These are phyloP conservation scores for Vannuccia rotundouncinata DNA, from an alignment of 2,888 invertebrate genomes.

Conservation along the genomic window DNA sequence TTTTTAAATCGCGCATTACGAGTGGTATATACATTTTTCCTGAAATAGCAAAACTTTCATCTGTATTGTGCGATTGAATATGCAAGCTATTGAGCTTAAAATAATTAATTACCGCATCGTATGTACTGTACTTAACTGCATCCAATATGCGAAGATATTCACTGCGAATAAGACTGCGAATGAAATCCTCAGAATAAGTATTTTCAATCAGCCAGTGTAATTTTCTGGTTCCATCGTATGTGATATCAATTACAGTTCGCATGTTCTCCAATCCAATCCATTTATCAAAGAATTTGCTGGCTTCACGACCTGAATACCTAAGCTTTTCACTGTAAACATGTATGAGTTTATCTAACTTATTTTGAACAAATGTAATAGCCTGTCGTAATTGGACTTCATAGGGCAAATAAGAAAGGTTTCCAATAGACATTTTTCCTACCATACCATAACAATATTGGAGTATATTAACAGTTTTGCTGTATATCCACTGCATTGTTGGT, in stretches of 20 bases:
- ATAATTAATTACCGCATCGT: constrained; percentile 8
- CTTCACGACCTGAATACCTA: neutral
- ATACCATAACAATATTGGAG: neutral
- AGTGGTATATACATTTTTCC: constrained; percentile 9
- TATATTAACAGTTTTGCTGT: neutral
- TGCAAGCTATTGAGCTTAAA: constrained; percentile 5
- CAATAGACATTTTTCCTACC: neutral
- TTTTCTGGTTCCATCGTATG: neutral
- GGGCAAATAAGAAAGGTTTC: neutral
- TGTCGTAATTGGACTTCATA: neutral
- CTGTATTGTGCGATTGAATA: neutral
- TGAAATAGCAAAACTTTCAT: neutral
- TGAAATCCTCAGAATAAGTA: constrained; percentile 5
- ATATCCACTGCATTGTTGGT: neutral
- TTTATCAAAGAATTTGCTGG: neutral
- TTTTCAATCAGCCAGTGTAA: neutral
- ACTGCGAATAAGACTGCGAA: neutral
- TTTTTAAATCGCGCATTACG: constrained; percentile 25
- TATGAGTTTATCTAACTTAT: neutral
- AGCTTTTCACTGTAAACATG: neutral
- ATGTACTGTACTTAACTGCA: neutral
- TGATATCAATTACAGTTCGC: neutral
- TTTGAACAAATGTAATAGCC: neutral
- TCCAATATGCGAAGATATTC: neutral
- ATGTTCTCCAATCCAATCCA: neutral